Base-by-base conservation (phyloP, 2,113 vertebrate species). In the Capreolus pygargus region DNA sequence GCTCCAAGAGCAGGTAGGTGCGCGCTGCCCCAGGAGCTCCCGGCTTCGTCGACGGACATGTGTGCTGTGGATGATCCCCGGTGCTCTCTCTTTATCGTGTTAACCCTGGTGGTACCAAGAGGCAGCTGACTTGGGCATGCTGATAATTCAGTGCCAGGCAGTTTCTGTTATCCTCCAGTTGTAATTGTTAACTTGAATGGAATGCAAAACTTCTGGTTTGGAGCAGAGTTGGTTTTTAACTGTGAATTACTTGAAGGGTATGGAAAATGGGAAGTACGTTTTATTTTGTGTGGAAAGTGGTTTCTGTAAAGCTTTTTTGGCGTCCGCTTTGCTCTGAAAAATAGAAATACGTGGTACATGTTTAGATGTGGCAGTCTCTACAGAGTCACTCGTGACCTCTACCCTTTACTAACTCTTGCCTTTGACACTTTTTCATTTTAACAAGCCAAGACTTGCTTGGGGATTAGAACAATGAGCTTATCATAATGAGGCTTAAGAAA, bases 111-210 rank as follows among this genome's bases (percentile, higher is more conserved):
- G 91, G 95, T 91, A 50, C 95, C 91, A 55, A 55, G 86, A 79
- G 82, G 95, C 97, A 92, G 93, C 95, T 95, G 96, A 89, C 91
- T 21, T 1, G 93, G 82, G 92, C 89, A 84, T 3, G 7, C 84
- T 92, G 5, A 0, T 7, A 1, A 54, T 94, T 7, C 0, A 30
- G 52, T 95, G 95, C 98, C 96, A 97, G 95, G 87, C 67, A 9
- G 8, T 98, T 98, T 97, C 2, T 19, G 93, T 94, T 98, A 92
- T 97, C 97, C 98, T 98, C 82, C 92, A 79, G 88, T 97, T 98
- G 94, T 98, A 98, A 98, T 98, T 96, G 98, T 98, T 99, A 98
- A 98, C 98, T 97, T 95, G 92, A 97, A 94, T 98, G 98, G 98
- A 98, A 98, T 97, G 98, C 87, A 86, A 98, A 98, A 98, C 87